phyloP scores from a whole-genome alignment of 2,888 invertebrate genomes.

The Drosophila subquinaria region DNA sequence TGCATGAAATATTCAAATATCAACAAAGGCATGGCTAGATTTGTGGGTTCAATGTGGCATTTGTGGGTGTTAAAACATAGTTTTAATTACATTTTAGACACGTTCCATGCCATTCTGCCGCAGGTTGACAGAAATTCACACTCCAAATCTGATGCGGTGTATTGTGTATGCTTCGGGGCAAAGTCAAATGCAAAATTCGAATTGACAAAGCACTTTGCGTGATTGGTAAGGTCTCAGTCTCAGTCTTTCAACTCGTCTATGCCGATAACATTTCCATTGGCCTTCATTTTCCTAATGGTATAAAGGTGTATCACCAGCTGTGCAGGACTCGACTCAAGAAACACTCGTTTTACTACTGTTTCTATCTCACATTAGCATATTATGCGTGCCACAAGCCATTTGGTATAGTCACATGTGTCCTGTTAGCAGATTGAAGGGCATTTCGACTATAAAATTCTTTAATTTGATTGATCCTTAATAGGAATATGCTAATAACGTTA shows the following conservation, averaged over 20 bases:
- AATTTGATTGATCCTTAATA: not conserved
- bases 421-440: slow-evolving; percentile 30
- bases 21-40: slow-evolving; percentile 6
- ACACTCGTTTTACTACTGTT: slow-evolving; percentile 1
- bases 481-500: too few relatives aligned
- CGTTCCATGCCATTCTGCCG: slow-evolving; percentile 8
- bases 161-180: slow-evolving; percentile 18
- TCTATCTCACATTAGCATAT: slow-evolving; percentile 50
- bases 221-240: slow-evolving; percentile 53
- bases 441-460: not conserved
- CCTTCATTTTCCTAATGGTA: slow-evolving; percentile 52
- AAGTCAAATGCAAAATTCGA: slow-evolving; percentile 38
- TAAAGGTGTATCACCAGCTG: slow-evolving; percentile 27
- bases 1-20: slow-evolving; percentile 59
- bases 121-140: slow-evolving; percentile 42
- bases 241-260: not conserved
- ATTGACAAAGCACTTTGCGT: slow-evolving; percentile 64
- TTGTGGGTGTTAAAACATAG: slow-evolving; percentile 2
- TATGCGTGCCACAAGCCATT: slow-evolving; percentile 18
- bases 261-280: slow-evolving; percentile 37
- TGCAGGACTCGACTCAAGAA: slow-evolving; percentile 15
- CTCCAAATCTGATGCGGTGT: slow-evolving; percentile 34
- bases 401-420: slow-evolving; percentile 16
- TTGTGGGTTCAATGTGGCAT: not conserved
- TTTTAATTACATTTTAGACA: slow-evolving; percentile 67